Percentiles rank a stretch among this genome's conserved stretches.
Conservation (phyloP, 2,113 vertebrate genomes). For the Epinephelus fuscoguttatus region DNA sequence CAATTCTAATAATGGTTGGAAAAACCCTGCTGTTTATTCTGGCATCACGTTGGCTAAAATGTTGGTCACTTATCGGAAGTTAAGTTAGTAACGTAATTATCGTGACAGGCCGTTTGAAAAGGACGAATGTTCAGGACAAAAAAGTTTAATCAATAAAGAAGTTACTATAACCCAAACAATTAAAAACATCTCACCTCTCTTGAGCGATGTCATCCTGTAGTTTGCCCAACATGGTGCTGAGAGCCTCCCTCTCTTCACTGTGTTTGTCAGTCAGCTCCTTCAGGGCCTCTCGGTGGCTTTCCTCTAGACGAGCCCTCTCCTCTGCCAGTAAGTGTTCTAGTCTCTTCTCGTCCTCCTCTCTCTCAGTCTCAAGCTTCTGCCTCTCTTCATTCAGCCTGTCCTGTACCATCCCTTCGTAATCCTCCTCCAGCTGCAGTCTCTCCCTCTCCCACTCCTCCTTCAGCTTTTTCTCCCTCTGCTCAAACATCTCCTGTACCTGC, state of each 20-base stretch:
- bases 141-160: not conserved
- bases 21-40: no score
- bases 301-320: slow-evolving; percentile 74
- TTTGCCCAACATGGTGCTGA: slow-evolving; percentile 82
- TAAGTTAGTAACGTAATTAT: no score
- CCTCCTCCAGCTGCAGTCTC: slow-evolving; percentile 79
- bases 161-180: not conserved
- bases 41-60: no score
- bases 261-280: slow-evolving; percentile 80
- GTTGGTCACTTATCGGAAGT: no score
- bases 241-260: slow-evolving; percentile 82
- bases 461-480: slow-evolving; percentile 72
- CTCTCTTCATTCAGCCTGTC: slow-evolving; percentile 77
- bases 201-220: slow-evolving; percentile 86
- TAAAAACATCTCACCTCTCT: slow-evolving; percentile 88
- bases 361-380: slow-evolving; percentile 59
- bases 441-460: slow-evolving; percentile 82
- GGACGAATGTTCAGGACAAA: not conserved
- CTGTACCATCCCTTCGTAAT: slow-evolving; percentile 82
- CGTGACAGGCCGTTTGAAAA: not conserved
- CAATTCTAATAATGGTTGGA: no score
- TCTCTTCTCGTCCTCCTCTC: slow-evolving; percentile 76
- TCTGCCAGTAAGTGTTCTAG: slow-evolving; percentile 75
- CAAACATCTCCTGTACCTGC: slow-evolving; percentile 64
- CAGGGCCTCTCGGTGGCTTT: slow-evolving; percentile 78